Base-by-base conservation (phyloP, 2,797 vertebrate species). In the Myotis daubentonii region DNA sequence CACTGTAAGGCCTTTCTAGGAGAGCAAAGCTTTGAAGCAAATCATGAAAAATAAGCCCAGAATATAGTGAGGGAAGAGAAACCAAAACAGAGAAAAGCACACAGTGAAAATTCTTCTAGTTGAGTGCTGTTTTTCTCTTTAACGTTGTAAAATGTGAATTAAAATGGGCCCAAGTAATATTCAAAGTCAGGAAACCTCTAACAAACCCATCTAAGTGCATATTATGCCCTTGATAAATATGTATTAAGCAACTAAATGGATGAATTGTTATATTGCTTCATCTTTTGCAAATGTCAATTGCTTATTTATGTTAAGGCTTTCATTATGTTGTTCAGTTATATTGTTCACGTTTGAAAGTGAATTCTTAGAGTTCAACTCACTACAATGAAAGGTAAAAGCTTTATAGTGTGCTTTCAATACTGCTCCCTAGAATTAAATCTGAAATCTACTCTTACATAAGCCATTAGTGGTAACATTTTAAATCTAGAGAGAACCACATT, bases 371-470 rank as follows among this genome's bases (percentile, higher is more conserved):
- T 76, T 93, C 36, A 55, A 3, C n/a, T 70, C 74, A 66, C 65
- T 51, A 70, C 20, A 47, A 47, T 60, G 15, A 85, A 84, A 66
- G 17, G 22, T 79, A 78, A 93, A 94, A 79, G 9, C 72, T 51
- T 93, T 38, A 91, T 20, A 36, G 12, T 66, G 12, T 38, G 28
- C 8, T 72, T 74, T 79, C 70, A 51, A 28, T 79, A 62, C 28
- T 74, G 68, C 79, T 82, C 8, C 22, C 62, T 62, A 88, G 55
- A 93, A 88, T 86, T 87, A 90, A 93, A 91, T 76, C 68, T 90
- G 49, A 92, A 87, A 81, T 22, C 47, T 74, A 53, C 68, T 88
- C 33, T 82, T 87, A 92, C 0, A 38, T n/a, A 93, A 89, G 38
- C 38, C 82, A 74, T 82, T 95, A 89, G 55, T 84, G 78, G 92